These are phyloP conservation scores for Sebastes matsubarae DNA, from an alignment of 2,797 vertebrate species.

Conservation along the genomic window DNA sequence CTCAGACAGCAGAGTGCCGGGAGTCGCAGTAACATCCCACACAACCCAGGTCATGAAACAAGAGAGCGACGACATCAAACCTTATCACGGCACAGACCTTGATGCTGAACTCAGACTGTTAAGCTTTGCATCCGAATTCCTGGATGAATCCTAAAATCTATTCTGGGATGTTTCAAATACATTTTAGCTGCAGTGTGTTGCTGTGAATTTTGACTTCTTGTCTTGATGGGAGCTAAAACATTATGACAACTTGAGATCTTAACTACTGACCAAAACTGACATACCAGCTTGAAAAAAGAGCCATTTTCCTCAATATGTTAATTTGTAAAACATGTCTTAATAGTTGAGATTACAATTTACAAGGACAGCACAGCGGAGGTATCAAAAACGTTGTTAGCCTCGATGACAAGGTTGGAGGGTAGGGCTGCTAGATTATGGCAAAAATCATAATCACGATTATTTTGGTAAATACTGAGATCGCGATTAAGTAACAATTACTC, in stretches of 20 bases:
- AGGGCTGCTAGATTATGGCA: too few species aligned
- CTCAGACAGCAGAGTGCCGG: conserved; percentile 14
- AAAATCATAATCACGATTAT: too few species aligned
- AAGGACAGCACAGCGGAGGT: not conserved
- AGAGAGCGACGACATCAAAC: not conserved
- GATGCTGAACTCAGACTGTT: too few species aligned
- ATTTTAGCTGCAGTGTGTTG: not conserved
- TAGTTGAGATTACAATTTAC: not conserved
- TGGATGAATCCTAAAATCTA: not conserved
- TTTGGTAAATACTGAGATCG: too few species aligned
- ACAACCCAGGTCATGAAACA: not conserved
- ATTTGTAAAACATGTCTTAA: not conserved
- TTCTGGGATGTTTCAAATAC: not conserved
- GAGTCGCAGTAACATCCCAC: not conserved
- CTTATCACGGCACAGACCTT: not conserved
- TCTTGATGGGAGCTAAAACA: not conserved
- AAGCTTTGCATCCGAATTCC: not conserved
- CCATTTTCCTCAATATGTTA: not conserved
- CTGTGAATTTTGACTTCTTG: not conserved
- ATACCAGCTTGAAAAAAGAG: not conserved
- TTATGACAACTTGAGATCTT: not conserved
- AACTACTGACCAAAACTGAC: not conserved
- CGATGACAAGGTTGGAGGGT: too few species aligned
- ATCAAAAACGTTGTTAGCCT: too few species aligned
- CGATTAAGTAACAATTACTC: too few species aligned